Base-by-base conservation (phyloP, 2,113 vertebrate species). In the Phylloscopus whistleri region DNA sequence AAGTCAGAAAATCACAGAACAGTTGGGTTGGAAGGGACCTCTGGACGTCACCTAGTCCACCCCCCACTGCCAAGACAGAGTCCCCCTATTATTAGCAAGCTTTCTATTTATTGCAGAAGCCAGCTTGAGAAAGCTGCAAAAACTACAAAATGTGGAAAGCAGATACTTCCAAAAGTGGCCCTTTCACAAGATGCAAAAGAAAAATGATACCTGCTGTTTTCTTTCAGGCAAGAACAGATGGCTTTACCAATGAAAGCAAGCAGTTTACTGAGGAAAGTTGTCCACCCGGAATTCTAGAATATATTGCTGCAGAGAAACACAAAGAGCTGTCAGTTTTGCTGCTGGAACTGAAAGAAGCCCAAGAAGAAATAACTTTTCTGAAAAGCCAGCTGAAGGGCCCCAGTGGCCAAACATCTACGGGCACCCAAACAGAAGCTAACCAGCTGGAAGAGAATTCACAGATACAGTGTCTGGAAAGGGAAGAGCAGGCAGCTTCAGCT, bases 261-360 rank as follows among this genome's bases (percentile, higher is more conserved):
- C 85, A 55, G 64, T 69, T 75, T 79, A 13, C 81, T n/a, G 82
- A 90, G n/a, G 96, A 93, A 69, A 55, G 37, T 64, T 86, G 28
- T 52, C 89, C 63, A 1, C 30, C 89, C 28, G 93, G 70, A 53
- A 28, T 92, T 59, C 52, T 92, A 51, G 97, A 97, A 37, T 95
- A 90, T 70, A 80, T 97, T 39, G 73, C 96, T 85, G 95, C 87
- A 59, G 94, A 97, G 91, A 98, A 98, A 33, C 97, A 97, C 64
- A 97, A 94, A 39, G 97, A 98, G 30, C 84, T 98, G 53, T 97
- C 98, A 1, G 51, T 97, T 88, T 96, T 98, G 94, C 90, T 98
- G 72, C 59, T 97, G 55, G 98, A 98, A 92, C 95, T 98, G 67
- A 91, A 97, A 79, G 98, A 98, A 97, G 97, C 98, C 67, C 97